phyloP scores from a whole-genome alignment of 2,888 invertebrate genomes.

The Aphodius granarius region DNA sequence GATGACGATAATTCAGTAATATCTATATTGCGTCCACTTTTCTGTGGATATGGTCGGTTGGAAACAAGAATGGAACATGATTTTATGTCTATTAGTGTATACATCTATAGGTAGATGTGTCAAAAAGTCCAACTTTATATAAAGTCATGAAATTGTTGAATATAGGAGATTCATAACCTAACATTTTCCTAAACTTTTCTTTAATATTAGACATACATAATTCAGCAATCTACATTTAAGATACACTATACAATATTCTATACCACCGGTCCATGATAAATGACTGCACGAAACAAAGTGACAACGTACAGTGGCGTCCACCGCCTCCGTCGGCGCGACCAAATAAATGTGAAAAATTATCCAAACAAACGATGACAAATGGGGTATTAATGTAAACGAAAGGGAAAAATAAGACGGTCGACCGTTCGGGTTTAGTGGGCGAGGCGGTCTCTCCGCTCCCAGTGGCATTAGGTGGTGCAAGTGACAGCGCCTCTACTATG shows the following conservation, averaged over 20 bases:
- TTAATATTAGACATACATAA: too few species aligned
- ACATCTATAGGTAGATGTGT: too few species aligned
- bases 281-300: neutral
- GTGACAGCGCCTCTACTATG: conserved; percentile 32
- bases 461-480: conserved; percentile 25
- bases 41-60: too few species aligned
- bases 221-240: too few species aligned
- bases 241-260: too few species aligned
- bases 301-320: neutral
- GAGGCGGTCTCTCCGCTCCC: neutral
- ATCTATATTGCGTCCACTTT: neutral
- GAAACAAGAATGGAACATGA: too few species aligned
- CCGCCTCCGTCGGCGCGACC: neutral
- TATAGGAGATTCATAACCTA: too few species aligned
- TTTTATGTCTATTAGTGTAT: too few species aligned
- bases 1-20: neutral
- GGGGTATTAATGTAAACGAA: conserved; percentile 19
- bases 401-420: neutral
- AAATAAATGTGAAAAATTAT: conserved; percentile 14
- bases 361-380: conserved; percentile 19
- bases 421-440: conserved; percentile 2
- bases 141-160: too few species aligned
- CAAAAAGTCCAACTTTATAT: too few species aligned
- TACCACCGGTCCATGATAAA: neutral
- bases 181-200: too few species aligned